These are phyloP conservation scores for Onchidella celtica DNA, from an alignment of 2,888 invertebrate species.

Conservation along the genomic window DNA sequence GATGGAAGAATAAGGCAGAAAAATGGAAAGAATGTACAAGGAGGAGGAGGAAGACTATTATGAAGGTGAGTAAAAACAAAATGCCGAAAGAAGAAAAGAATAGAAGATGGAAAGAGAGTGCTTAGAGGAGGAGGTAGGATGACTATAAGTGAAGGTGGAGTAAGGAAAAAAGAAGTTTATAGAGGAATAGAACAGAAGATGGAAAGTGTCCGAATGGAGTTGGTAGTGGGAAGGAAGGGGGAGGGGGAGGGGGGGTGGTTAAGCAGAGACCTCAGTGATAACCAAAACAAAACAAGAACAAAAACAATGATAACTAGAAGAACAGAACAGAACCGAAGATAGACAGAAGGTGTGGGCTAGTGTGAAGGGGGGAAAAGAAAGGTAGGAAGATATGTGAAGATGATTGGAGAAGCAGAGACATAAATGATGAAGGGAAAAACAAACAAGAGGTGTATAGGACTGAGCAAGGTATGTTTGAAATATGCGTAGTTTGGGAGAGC, in stretches of 20 bases:
- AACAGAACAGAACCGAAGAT: background rate
- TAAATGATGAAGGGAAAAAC: too few relatives aligned
- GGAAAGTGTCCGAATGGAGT: conserved; percentile 14
- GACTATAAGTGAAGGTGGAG: background rate
- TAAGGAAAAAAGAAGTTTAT: background rate
- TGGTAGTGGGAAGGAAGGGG: conserved; percentile 36
- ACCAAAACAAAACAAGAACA: background rate
- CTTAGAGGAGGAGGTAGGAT: background rate
- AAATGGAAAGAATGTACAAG: background rate
- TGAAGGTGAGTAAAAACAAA: background rate
- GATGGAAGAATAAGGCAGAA: background rate
- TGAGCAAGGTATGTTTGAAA: too few relatives aligned
- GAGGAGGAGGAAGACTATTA: background rate
- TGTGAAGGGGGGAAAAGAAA: too few relatives aligned
- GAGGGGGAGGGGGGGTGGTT: background rate
- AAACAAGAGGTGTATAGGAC: too few relatives aligned
- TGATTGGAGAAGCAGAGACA: too few relatives aligned
- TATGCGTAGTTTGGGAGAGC: too few relatives aligned
- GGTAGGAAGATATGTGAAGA: too few relatives aligned
- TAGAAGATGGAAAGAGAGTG: background rate
- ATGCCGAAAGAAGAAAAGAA: conserved; percentile 1
- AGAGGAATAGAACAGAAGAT: background rate
- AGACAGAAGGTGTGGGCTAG: too few relatives aligned
- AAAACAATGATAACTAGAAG: background rate
- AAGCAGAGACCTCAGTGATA: background rate